Evolutionary conservation across 2,113 vertebrate species (phyloP).

Genomic region (Bettongia penicillata): DNA sequence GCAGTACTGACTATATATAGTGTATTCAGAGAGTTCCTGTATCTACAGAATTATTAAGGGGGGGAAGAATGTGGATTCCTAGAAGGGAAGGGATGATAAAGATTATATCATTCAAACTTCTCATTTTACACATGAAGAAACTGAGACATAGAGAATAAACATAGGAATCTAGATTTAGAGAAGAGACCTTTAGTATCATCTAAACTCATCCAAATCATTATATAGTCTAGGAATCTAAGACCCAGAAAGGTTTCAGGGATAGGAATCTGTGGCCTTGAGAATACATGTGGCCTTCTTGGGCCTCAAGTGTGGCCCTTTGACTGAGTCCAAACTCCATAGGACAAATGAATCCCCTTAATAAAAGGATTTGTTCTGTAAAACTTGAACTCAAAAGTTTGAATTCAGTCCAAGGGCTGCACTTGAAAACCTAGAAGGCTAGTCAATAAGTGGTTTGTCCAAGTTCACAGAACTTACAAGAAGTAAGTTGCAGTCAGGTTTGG

Average conservation of each 20-base stretch:
- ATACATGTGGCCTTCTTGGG: too few species aligned
- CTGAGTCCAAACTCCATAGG: too few species aligned
- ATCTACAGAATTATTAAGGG: conserved; percentile 36
- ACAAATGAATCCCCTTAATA: too few species aligned
- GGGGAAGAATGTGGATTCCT: neutral
- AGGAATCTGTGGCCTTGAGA: too few species aligned
- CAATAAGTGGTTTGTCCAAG: neutral
- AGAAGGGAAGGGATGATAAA: neutral
- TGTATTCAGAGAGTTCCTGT: conserved; percentile 49
- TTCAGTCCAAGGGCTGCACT: too few species aligned
- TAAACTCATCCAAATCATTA: neutral
- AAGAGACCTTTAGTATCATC: neutral
- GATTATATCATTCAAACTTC: neutral
- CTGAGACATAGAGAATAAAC: neutral
- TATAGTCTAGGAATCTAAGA: neutral
- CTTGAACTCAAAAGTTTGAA: too few species aligned
- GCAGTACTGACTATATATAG: neutral
- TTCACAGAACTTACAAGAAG: neutral
- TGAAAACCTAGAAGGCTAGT: too few species aligned
- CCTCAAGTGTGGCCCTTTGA: too few species aligned
- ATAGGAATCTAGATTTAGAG: neutral
- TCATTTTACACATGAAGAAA: neutral
- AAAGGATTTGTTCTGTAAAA: too few species aligned
- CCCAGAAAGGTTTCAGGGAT: too few species aligned
- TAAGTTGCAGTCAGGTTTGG: neutral